These are phyloP conservation scores for Sipunculus nudus DNA, from an alignment of 2,888 invertebrate genomes.

Conservation along the genomic window DNA sequence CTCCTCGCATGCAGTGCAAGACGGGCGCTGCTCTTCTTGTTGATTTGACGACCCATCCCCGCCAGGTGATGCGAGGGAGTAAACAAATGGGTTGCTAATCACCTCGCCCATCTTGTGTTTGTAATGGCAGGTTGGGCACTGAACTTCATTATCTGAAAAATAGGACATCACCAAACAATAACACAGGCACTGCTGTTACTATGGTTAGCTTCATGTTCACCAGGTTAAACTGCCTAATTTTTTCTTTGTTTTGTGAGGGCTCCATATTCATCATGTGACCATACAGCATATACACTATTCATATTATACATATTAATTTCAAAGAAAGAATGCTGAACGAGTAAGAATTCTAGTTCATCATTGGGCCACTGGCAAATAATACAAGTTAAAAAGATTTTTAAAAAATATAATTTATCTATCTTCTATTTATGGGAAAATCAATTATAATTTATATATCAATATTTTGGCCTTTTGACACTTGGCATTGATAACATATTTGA, in stretches of 20 bases:
- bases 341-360: no score
- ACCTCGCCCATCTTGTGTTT: slow-evolving; percentile 78
- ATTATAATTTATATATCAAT: no score
- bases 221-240: neutral
- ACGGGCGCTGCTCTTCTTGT: slow-evolving; percentile 12
- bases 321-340: no score
- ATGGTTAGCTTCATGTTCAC: neutral
- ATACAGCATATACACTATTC: no score
- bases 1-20: slow-evolving; percentile 87
- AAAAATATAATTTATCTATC: no score
- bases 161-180: slow-evolving; percentile 3
- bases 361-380: no score
- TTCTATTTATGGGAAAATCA: no score
- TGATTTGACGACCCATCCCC: slow-evolving; percentile 65
- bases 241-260: neutral
- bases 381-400: no score
- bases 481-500: neutral
- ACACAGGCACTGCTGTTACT: neutral
- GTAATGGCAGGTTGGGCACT: slow-evolving; percentile 80
- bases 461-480: no score
- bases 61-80: slow-evolving; percentile 26
- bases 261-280: neutral
- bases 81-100: slow-evolving; percentile 81
- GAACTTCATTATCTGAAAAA: slow-evolving; percentile 56
- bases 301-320: no score